Conservation (phyloP, 2,888 invertebrate genomes). For the Daptonema setosum region DNA sequence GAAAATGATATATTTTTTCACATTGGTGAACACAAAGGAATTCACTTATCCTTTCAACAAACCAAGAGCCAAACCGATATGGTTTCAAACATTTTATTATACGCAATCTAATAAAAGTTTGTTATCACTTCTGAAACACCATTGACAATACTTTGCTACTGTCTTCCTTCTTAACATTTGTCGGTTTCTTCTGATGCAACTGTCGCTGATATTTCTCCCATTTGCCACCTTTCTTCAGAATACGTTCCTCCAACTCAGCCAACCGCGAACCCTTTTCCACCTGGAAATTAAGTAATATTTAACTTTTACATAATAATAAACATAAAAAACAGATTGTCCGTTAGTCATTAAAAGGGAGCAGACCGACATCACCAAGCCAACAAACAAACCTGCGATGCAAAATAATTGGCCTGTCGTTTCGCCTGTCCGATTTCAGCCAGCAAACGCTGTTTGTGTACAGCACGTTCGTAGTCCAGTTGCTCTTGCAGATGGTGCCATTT, state of each 20-base stretch:
- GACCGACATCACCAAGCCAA: no score
- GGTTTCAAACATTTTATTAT: no score
- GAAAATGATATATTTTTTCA: no score
- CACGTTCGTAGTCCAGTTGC: constrained; percentile 70
- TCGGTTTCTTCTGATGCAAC: constrained; percentile 13
- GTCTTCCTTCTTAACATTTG: constrained; percentile 6
- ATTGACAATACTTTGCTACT: constrained; percentile 9
- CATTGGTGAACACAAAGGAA: no score
- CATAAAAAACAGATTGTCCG: not conserved
- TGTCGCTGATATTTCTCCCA: constrained; percentile 21
- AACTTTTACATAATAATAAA: not conserved
- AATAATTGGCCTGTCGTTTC: constrained; percentile 66
- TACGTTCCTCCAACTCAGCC: constrained; percentile 21
- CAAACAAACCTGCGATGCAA: constrained; percentile 39
- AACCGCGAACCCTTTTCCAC: constrained; percentile 28
- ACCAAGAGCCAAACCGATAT: no score
- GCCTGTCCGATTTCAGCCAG: constrained; percentile 69
- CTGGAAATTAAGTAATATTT: not conserved
- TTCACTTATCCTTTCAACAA: no score
- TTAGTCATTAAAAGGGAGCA: no score
- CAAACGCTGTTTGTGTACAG: constrained; percentile 61
- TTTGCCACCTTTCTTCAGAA: constrained; percentile 19
- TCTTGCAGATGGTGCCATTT: constrained; percentile 90
- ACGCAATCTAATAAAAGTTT: no score
- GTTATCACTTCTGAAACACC: no score